These are phyloP conservation scores for Lerema accius DNA, from an alignment of 1,140 invertebrate genomes.

Conservation along the genomic window DNA sequence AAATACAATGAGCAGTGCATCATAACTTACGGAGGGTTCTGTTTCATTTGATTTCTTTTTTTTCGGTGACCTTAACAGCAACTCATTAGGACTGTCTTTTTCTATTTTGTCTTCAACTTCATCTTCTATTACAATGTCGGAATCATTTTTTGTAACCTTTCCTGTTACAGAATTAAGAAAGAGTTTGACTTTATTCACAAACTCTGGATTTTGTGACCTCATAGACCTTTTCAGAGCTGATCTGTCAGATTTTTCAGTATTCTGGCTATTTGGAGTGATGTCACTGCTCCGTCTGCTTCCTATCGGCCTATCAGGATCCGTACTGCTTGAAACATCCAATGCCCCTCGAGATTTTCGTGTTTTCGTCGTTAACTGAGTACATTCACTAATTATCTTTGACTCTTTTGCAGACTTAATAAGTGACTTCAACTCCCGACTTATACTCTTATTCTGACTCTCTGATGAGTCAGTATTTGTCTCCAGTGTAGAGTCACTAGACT, in stretches of 20 bases:
- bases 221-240: conserved; percentile 70
- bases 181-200: conserved; percentile 83
- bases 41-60: conserved; percentile 52
- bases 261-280: conserved; percentile 67
- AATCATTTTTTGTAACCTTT: conserved; percentile 53
- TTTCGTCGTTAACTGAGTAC: conserved; percentile 74
- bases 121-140: conserved; percentile 56
- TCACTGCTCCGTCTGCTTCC: conserved; percentile 61
- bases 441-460: conserved; percentile 71
- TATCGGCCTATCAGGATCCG: conserved; percentile 60
- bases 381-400: conserved; percentile 81
- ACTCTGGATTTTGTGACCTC: conserved; percentile 84
- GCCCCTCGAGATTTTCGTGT: conserved; percentile 71
- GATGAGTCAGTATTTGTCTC: conserved; percentile 52
- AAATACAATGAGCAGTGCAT: too few species aligned
- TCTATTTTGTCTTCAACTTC: conserved; percentile 47
- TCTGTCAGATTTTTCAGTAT: conserved; percentile 69
- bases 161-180: conserved; percentile 80
- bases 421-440: conserved; percentile 76
- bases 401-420: conserved; percentile 79
- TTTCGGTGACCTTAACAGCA: conserved; percentile 48
- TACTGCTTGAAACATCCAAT: conserved; percentile 54
- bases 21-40: conserved; percentile 41
- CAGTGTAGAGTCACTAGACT: conserved; percentile 58
- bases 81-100: conserved; percentile 36